Evolutionary conservation across 2,113 vertebrate genomes (phyloP).

Genomic region (Bos taurus): DNA sequence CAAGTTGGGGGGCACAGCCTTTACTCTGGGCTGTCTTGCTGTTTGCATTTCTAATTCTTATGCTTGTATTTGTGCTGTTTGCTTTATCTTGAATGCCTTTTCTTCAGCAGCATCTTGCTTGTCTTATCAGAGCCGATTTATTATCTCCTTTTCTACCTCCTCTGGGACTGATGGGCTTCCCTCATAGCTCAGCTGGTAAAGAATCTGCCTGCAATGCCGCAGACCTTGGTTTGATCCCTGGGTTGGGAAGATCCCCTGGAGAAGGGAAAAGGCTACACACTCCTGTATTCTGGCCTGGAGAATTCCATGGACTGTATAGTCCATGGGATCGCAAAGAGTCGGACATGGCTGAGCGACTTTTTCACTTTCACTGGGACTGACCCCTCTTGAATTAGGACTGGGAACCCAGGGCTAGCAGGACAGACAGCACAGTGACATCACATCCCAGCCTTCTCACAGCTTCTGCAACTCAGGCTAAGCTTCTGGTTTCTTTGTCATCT

Average conservation of each 20-base stretch:
- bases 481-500: not conserved
- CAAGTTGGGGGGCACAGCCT: not conserved
- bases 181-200: not conserved
- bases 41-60: not conserved
- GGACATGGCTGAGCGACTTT: not conserved
- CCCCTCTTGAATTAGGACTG: not conserved
- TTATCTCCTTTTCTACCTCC: not conserved
- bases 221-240: not conserved
- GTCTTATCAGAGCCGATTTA: not conserved
- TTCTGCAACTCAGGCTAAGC: not conserved
- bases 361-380: not conserved
- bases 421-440: too few species aligned
- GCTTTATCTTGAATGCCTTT: not conserved
- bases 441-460: not conserved
- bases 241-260: not conserved
- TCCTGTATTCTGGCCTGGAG: not conserved
- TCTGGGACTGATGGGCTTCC: not conserved
- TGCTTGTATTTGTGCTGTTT: not conserved
- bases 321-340: not conserved
- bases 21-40: not conserved
- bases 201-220: too few species aligned
- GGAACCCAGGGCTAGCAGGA: not conserved
- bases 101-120: not conserved
- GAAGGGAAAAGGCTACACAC: not conserved
- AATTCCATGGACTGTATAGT: too few species aligned